Conservation (phyloP, 2,888 invertebrate species). For the Idaea dimidiata region DNA sequence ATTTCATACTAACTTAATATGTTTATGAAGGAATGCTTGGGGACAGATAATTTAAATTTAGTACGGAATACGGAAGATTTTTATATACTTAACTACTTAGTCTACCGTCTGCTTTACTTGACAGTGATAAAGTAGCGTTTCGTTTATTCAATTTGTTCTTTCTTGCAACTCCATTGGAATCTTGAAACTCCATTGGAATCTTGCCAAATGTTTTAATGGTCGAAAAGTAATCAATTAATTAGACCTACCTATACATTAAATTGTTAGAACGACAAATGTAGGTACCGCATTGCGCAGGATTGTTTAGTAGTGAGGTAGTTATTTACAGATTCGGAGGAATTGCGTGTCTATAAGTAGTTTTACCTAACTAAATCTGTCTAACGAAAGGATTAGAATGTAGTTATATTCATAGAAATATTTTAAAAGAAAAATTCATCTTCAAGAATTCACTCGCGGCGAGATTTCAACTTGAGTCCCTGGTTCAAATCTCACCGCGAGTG, state of each 20-base stretch:
- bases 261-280: constrained; percentile 19
- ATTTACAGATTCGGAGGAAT: background rate
- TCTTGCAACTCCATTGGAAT: constrained; percentile 36
- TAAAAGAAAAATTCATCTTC: too few species aligned
- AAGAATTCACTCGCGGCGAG: too few species aligned
- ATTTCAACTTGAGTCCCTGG: too few species aligned
- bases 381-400: too few species aligned
- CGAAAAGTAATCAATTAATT: constrained; percentile 32
- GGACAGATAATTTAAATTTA: background rate
- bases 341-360: too few species aligned
- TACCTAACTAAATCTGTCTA: too few species aligned
- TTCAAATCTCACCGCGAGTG: too few species aligned
- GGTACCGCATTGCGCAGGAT: background rate
- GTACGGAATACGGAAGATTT: background rate
- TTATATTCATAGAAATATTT: too few species aligned
- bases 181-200: constrained; percentile 37
- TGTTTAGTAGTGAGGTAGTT: background rate
- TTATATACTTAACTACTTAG: background rate
- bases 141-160: constrained; percentile 50
- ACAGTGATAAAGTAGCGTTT: constrained; percentile 47
- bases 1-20: background rate
- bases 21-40: background rate
- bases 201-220: constrained; percentile 48
- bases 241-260: constrained; percentile 14
- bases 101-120: constrained; percentile 13